Conservation (phyloP, 2,113 vertebrate genomes). For the Centropus bengalensis region DNA sequence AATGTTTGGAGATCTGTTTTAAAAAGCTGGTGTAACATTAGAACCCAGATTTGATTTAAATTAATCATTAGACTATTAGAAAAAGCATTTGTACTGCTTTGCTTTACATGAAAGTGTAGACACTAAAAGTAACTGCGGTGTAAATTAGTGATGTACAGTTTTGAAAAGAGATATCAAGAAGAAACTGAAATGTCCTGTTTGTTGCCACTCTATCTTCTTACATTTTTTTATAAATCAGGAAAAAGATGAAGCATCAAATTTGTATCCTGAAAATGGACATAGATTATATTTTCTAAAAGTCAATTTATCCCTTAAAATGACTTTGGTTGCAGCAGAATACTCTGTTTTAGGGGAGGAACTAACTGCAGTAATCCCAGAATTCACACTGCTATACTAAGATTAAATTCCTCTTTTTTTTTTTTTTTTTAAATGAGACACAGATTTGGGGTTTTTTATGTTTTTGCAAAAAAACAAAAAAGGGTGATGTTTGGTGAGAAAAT, state of each 20-base stretch:
- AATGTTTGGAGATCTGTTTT: background rate
- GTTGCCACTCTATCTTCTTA: background rate
- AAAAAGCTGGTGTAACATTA: background rate
- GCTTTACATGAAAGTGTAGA: background rate
- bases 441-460: background rate
- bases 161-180: background rate
- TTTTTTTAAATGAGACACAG: background rate
- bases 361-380: background rate
- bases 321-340: background rate
- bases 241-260: background rate
- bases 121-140: background rate
- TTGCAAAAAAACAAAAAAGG: background rate
- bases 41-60: background rate
- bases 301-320: background rate
- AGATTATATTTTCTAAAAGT: background rate
- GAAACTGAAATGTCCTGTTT: background rate
- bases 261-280: background rate
- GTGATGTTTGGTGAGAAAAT: background rate
- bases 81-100: background rate
- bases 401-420: background rate
- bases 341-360: background rate
- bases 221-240: fast-evolving
- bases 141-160: background rate
- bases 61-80: background rate
- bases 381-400: background rate